phyloP scores from a whole-genome alignment of 2,797 vertebrate genomes.

The Lepus oiostolus region DNA sequence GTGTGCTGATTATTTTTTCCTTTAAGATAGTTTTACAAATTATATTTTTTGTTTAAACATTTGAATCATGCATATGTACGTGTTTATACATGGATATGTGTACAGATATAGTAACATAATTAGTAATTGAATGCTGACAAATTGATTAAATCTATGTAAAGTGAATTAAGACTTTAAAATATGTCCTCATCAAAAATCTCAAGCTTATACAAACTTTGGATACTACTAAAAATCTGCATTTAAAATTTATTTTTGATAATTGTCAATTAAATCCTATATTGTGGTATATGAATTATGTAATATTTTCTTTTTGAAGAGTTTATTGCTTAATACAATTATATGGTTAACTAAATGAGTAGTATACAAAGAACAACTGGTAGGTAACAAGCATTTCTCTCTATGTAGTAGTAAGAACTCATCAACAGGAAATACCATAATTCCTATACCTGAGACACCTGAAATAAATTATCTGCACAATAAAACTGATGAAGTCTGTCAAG shows the following conservation, averaged over 20 bases:
- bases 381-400: background rate
- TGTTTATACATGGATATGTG: background rate
- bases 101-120: too few relatives aligned
- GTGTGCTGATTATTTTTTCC: background rate
- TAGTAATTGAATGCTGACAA: background rate
- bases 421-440: background rate
- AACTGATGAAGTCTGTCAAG: background rate
- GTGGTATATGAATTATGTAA: background rate
- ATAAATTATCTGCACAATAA: background rate
- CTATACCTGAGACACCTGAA: background rate
- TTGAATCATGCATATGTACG: background rate
- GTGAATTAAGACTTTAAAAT: background rate
- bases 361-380: background rate
- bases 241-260: background rate
- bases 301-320: background rate
- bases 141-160: constrained; percentile 3
- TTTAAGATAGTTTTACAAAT: background rate
- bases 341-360: background rate
- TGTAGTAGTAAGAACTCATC: background rate
- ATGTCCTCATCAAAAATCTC: background rate
- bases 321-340: background rate
- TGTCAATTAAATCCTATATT: background rate
- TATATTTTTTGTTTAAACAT: background rate
- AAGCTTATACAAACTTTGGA: background rate
- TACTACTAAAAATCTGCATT: background rate